Conservation (phyloP, 2,797 vertebrate genomes). For the Agapornis canus region DNA sequence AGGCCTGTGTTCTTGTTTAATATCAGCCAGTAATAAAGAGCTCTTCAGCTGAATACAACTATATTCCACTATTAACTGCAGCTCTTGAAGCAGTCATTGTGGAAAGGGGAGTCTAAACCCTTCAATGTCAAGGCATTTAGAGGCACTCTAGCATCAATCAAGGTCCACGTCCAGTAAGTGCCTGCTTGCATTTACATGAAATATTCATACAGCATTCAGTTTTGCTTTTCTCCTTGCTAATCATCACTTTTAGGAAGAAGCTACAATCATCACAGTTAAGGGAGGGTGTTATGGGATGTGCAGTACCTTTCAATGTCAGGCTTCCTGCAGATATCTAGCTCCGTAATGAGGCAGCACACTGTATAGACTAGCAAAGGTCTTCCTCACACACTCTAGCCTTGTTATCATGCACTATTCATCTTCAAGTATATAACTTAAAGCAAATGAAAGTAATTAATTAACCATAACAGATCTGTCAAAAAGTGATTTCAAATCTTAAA, state of each 20-base stretch:
- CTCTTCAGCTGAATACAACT: constrained; percentile 92
- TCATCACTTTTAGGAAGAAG: constrained; percentile 92
- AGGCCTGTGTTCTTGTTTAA: constrained; percentile 87
- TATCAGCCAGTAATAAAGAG: constrained; percentile 90
- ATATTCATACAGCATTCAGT: constrained; percentile 99
- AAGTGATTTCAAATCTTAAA: constrained; percentile 75
- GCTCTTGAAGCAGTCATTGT: constrained; percentile 86
- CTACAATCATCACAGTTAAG: constrained; percentile 94
- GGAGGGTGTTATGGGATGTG: constrained; percentile 86
- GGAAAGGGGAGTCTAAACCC: constrained; percentile 83
- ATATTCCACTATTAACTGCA: constrained; percentile 88
- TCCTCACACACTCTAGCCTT: constrained; percentile 74
- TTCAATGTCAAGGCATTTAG: constrained; percentile 93
- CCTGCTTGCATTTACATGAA: constrained; percentile 98
- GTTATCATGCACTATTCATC: constrained; percentile 74
- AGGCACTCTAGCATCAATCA: constrained; percentile 95
- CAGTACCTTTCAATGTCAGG: constrained; percentile 86
- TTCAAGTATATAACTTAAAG: constrained; percentile 76
- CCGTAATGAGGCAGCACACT: constrained; percentile 84
- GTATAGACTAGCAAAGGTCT: constrained; percentile 81
- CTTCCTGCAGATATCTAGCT: constrained; percentile 85
- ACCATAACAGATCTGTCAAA: constrained; percentile 75
- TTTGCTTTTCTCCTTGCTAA: constrained; percentile 94
- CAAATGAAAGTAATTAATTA: constrained; percentile 83
- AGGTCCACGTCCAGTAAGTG: constrained; percentile 93